These are phyloP conservation scores for Eupithecia insigniata DNA, from an alignment of 2,888 invertebrate genomes.

Conservation along the genomic window DNA sequence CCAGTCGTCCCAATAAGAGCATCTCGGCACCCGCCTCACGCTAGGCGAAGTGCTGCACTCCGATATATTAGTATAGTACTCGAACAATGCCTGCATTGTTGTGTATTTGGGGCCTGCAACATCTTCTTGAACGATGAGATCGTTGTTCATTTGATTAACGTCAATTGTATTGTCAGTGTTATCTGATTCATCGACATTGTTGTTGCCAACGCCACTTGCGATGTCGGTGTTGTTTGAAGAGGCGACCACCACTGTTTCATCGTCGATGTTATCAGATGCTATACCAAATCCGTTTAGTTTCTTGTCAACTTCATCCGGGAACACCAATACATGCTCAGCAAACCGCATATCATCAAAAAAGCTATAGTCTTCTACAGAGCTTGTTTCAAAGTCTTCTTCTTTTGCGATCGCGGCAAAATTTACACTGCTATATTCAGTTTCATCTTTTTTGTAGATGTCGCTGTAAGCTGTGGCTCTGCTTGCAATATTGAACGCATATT, in stretches of 20 bases:
- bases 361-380: background rate
- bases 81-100: conserved; percentile 7
- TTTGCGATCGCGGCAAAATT: background rate
- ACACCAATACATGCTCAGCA: background rate
- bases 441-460: background rate
- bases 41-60: background rate
- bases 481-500: background rate
- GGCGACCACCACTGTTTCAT: background rate
- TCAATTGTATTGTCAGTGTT: background rate
- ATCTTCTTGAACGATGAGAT: background rate
- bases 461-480: background rate
- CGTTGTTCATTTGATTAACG: background rate
- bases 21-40: background rate
- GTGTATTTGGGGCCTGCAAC: background rate
- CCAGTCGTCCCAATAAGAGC: conserved; percentile 9
- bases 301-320: background rate
- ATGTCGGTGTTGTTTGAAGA: background rate
- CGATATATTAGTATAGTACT: conserved; percentile 11
- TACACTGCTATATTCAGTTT: background rate
- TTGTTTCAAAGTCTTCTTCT: background rate
- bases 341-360: background rate
- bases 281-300: background rate
- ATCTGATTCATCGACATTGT: background rate
- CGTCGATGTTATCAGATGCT: background rate
- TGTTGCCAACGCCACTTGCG: background rate